Percentiles rank a stretch among this genome's conserved stretches.
phyloP scores from a whole-genome alignment of 2,113 vertebrate genomes.

The Phylloscopus trochiloides region DNA sequence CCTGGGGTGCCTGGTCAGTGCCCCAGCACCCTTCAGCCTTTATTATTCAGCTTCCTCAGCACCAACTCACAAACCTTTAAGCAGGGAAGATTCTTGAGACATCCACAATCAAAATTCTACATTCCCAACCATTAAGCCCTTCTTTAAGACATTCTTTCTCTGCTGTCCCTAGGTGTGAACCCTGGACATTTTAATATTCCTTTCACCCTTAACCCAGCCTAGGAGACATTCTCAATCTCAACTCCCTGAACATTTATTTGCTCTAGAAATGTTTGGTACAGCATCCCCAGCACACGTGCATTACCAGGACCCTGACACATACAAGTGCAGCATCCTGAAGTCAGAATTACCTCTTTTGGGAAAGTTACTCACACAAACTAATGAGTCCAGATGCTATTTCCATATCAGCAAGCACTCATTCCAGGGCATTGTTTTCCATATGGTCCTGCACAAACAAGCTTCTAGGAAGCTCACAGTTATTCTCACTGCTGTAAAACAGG shows the following conservation, averaged over 20 bases:
- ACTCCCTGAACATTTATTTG: background rate
- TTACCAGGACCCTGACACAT: background rate
- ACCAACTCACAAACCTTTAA: background rate
- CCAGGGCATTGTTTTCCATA: background rate
- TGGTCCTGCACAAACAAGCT: background rate
- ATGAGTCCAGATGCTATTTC: background rate
- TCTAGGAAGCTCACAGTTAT: background rate
- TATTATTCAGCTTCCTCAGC: background rate
- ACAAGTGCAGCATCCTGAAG: background rate
- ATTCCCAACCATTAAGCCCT: background rate
- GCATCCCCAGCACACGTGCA: rapidly evolving
- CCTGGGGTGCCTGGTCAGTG: background rate
- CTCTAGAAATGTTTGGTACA: background rate
- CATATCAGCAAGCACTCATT: background rate
- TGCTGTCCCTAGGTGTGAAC: background rate
- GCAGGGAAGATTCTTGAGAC: background rate
- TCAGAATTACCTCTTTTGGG: background rate
- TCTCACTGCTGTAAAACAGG: background rate
- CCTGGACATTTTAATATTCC: background rate
- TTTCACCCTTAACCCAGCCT: background rate
- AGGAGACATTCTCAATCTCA: background rate
- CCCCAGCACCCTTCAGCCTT: background rate
- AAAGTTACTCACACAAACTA: background rate
- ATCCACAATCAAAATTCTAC: background rate
- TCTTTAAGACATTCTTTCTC: background rate